phyloP scores from a whole-genome alignment of 2,797 vertebrate genomes.

The Scyliorhinus canicula region DNA sequence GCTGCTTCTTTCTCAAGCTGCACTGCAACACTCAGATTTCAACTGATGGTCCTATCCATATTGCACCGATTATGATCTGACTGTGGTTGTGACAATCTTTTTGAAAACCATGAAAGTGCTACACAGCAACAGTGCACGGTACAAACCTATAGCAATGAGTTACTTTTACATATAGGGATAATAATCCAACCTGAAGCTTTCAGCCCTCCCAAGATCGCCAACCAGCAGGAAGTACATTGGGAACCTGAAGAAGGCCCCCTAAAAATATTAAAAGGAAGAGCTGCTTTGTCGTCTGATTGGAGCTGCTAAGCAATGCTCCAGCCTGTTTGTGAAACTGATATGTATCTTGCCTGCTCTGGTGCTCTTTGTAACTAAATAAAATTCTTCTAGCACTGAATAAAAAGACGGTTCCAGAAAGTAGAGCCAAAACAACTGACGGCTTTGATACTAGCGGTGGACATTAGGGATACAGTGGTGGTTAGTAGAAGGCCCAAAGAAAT shows the following conservation, averaged over 20 bases:
- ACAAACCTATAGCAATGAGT: neutral
- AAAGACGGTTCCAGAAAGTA: neutral
- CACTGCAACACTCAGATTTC: neutral
- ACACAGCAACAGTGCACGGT: neutral
- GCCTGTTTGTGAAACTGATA: neutral
- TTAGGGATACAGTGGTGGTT: too few species aligned
- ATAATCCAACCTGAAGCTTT: neutral
- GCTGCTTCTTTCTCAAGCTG: neutral
- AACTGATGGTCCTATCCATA: neutral
- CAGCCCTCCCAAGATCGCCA: neutral
- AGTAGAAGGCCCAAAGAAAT: neutral
- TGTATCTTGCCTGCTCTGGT: neutral
- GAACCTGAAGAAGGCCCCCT: neutral
- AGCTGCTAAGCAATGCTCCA: neutral
- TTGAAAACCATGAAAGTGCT: neutral
- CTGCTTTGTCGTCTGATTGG: neutral
- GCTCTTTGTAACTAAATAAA: neutral
- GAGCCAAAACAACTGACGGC: neutral
- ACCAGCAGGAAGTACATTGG: neutral
- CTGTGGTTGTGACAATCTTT: neutral
- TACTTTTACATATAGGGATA: neutral
- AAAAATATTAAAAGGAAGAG: neutral
- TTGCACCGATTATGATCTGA: neutral
- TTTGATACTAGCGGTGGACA: neutral
- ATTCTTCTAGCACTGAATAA: neutral